phyloP scores from a whole-genome alignment of 2,797 vertebrate species.

The Sebastes matsubarae region DNA sequence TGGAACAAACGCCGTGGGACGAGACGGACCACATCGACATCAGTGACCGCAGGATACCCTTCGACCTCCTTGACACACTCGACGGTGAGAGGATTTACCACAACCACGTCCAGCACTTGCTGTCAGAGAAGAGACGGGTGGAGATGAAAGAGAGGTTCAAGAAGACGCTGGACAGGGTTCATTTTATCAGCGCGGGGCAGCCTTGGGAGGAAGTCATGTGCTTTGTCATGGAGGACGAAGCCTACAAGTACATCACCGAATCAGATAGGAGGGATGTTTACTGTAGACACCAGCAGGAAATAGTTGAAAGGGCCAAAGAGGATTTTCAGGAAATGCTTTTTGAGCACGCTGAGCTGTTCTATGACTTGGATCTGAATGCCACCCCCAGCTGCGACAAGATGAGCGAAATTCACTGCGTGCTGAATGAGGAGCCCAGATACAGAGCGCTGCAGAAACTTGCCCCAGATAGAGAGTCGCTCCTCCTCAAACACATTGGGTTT shows the following conservation, averaged over 20 bases:
- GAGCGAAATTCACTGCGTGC: conserved; percentile 96
- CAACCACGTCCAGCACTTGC: conserved; percentile 94
- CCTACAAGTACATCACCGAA: conserved; percentile 97
- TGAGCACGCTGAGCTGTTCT: conserved; percentile 98
- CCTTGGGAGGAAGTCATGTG: conserved; percentile 98
- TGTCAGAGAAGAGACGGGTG: conserved; percentile 92
- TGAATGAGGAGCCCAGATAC: conserved; percentile 98
- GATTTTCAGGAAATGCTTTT: conserved; percentile 99
- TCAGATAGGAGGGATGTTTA: conserved; percentile 96
- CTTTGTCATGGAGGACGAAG: conserved; percentile 97
- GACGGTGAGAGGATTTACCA: conserved; percentile 96
- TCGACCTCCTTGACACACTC: conserved; percentile 91
- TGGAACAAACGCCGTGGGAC: conserved; percentile 96
- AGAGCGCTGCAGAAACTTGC: conserved; percentile 98
- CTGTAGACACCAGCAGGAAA: conserved; percentile 95
- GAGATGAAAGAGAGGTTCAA: conserved; percentile 99
- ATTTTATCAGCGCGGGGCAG: conserved; percentile 95
- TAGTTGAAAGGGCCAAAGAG: conserved; percentile 99
- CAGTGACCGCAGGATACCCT: conserved; percentile 95
- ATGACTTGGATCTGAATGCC: conserved; percentile 98
- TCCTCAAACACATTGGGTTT: conserved; percentile 99
- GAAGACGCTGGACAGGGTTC: conserved; percentile 97
- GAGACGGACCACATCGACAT: conserved; percentile 97
- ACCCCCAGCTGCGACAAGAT: conserved; percentile 99
- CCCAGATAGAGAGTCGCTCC: conserved; percentile 96